Percentiles rank a stretch among this genome's conserved stretches.
Conservation (phyloP, 2,113 vertebrate species). For the Octodon degus region DNA sequence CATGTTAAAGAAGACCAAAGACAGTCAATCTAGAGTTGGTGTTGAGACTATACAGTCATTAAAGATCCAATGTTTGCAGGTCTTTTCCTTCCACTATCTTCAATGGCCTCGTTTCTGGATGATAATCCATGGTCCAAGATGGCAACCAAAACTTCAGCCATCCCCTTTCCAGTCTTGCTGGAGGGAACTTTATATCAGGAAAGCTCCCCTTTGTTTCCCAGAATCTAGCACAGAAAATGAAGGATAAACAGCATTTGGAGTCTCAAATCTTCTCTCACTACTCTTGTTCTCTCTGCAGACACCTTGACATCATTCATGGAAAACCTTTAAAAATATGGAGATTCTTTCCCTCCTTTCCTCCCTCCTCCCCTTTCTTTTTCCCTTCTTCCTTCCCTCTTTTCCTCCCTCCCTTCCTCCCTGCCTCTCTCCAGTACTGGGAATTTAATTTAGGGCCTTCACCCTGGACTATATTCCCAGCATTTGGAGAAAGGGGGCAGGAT, state of each 20-base stretch:
- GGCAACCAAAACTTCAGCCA: constrained; percentile 21
- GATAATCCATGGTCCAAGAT: background rate
- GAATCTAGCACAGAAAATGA: background rate
- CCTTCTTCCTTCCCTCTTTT: background rate
- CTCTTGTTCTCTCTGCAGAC: background rate
- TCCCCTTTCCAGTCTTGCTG: background rate
- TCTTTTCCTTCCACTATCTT: constrained; percentile 35
- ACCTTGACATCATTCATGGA: background rate
- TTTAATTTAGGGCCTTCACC: background rate
- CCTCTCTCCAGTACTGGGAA: background rate
- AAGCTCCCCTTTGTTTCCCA: background rate
- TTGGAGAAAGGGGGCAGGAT: background rate
- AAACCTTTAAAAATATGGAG: background rate
- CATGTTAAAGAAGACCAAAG: background rate
- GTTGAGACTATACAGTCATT: background rate
- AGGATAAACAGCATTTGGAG: background rate
- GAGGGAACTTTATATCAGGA: background rate
- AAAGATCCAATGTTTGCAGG: background rate
- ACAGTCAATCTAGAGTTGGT: background rate
- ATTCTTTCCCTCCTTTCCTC: background rate
- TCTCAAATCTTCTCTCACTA: constrained; percentile 30
- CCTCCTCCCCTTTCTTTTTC: too few species aligned
- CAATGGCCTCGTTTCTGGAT: background rate
- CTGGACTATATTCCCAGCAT: background rate
- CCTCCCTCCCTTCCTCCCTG: too few species aligned